These are phyloP conservation scores for Acanthis flammea DNA, from an alignment of 2,797 vertebrate species.

Conservation along the genomic window DNA sequence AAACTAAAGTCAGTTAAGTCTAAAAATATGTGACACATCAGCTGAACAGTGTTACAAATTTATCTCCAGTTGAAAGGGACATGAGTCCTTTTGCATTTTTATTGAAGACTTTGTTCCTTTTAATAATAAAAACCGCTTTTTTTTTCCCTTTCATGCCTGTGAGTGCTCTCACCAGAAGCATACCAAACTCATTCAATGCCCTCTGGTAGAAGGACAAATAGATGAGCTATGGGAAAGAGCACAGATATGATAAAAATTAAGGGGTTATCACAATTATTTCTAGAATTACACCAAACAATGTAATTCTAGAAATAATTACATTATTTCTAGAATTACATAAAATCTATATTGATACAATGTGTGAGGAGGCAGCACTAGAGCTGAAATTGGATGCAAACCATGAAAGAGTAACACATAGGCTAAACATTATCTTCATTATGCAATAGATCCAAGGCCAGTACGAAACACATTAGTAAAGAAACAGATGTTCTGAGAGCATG, in stretches of 20 bases:
- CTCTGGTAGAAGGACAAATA: neutral
- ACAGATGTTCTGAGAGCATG: slow-evolving; percentile 22
- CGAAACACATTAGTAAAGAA: slow-evolving; percentile 42
- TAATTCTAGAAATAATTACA: too few relatives aligned
- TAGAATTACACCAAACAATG: neutral
- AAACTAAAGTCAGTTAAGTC: neutral
- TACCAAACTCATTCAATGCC: neutral
- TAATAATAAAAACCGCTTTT: neutral
- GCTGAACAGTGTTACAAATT: neutral
- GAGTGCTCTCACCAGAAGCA: neutral
- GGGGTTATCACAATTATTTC: neutral
- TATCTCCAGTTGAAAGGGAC: neutral
- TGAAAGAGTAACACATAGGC: neutral
- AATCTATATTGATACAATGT: neutral
- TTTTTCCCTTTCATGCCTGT: neutral
- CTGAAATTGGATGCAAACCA: neutral
- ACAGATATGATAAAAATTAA: neutral
- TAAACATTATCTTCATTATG: neutral
- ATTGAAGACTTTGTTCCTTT: neutral
- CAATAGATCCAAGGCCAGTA: neutral
- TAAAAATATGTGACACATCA: neutral
- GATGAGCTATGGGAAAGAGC: neutral
- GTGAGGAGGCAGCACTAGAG: neutral
- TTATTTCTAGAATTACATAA: neutral
- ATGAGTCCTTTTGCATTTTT: neutral